A percentile compares a stretch with the other conserved stretches of the same genome.
These are phyloP conservation scores for Mirounga angustirostris DNA, from an alignment of 2,113 vertebrate genomes.

Conservation along the genomic window DNA sequence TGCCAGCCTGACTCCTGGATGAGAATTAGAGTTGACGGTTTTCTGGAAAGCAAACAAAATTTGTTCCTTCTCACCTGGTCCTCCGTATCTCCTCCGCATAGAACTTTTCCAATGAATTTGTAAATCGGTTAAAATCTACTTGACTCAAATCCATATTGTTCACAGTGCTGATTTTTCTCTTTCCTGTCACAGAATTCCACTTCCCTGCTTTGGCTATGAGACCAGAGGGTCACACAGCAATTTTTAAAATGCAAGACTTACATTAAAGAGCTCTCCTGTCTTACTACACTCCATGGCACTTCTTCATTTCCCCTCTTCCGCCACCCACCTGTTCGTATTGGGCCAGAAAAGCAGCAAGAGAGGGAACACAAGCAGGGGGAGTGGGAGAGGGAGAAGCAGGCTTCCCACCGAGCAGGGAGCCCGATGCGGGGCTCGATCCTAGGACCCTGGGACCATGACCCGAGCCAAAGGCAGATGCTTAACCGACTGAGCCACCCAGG, in stretches of 20 bases:
- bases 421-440: too few species aligned
- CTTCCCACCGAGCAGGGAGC: too few species aligned
- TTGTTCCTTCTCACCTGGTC: background rate
- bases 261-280: background rate
- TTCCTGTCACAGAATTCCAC: background rate
- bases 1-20: background rate
- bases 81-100: background rate
- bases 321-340: background rate
- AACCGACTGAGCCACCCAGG: too few species aligned
- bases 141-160: background rate
- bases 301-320: background rate
- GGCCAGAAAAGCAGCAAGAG: background rate
- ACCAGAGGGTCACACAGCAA: background rate
- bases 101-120: background rate
- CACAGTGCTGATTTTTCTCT: background rate
- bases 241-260: background rate
- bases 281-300: background rate
- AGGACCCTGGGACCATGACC: too few species aligned
- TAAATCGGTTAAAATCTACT: background rate
- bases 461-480: too few species aligned
- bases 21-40: conserved; percentile 33
- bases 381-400: too few species aligned
- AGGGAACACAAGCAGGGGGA: too few species aligned
- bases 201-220: background rate
- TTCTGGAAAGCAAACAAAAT: background rate